Evolutionary conservation across 2,888 invertebrate species (phyloP).

Genomic region (Epinotia bilunana): DNA sequence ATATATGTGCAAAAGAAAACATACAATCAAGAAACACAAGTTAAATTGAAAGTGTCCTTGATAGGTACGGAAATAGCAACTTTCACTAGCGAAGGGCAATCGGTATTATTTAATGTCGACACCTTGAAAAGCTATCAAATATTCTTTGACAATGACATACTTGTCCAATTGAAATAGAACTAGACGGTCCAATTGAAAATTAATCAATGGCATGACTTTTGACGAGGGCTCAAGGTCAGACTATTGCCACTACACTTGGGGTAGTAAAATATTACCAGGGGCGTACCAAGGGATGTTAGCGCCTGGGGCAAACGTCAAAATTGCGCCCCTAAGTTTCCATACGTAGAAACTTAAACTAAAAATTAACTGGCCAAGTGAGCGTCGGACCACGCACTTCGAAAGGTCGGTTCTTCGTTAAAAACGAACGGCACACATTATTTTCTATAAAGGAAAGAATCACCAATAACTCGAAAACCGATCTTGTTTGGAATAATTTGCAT

Average conservation of each 20-base stretch:
- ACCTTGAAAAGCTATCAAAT: conserved; percentile 31
- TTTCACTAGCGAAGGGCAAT: conserved; percentile 5
- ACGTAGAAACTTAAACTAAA: too few species aligned
- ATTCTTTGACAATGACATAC: conserved; percentile 27
- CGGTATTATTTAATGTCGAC: conserved; percentile 9
- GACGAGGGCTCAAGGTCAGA: not conserved
- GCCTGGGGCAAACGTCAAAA: too few species aligned
- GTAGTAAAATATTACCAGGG: not conserved
- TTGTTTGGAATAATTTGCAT: too few species aligned
- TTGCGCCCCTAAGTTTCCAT: too few species aligned
- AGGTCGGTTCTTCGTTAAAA: too few species aligned
- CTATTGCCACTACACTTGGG: not conserved
- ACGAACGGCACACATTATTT: too few species aligned
- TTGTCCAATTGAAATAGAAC: conserved; percentile 4
- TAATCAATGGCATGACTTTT: conserved; percentile 8
- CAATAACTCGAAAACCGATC: too few species aligned
- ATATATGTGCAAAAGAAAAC: too few species aligned
- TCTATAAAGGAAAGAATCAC: too few species aligned
- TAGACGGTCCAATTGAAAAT: conserved; percentile 26
- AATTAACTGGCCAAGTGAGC: too few species aligned
- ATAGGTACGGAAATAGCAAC: conserved; percentile 18
- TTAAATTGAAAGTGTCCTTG: conserved; percentile 18
- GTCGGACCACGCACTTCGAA: too few species aligned
- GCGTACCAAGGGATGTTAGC: too few species aligned
- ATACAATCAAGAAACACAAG: conserved; percentile 6